Base-by-base conservation (phyloP, 2,797 vertebrate species). In the Chaenodraco wilsoni region DNA sequence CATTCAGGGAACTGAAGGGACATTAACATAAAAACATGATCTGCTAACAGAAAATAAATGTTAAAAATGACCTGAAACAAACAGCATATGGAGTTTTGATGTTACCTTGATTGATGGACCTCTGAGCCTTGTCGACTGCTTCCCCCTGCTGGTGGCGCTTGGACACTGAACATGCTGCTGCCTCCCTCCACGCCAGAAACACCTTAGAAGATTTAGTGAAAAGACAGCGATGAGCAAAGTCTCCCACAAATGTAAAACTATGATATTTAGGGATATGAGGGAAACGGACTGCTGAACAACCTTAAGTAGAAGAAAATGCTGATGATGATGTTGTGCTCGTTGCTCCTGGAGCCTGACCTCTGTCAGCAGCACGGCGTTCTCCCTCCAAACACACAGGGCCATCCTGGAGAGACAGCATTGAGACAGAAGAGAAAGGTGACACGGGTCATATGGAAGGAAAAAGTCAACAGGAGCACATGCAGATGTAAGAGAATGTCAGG, bases 151-250 rank as follows among this genome's bases (percentile, higher is more conserved):
- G 94, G 78, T 87, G 88, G 37, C 58, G 90, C 64, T 61, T 78
- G 67, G 78, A 83, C 0, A 87, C 77, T 59, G 71, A 91, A 60
- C 71, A 5, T 0, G 54, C 79, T 0, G 92, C 85, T 9, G 65
- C 33, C 16, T 87, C 82, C 82, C 78, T 94, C 98, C 98, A 99
- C 46, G 76, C 90, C 11, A 86, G 57, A 76, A 97, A 82, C 69
- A 90, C 87, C 95, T 95, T 60, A 1, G 49, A 15, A 70, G 14
- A 59, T 72, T 75, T 7, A 74, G 4, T 21, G 31, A 31, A 63
- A 51, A 67, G 2, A 49, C 63, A 61, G 15, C 9, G 37, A 17
- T 71, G 2, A 65, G 3, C 3, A 68, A 76, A 69, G 1, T 1
- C 2, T 40, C 31, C 1, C 3, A 2, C 8, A 55, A 49, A 51